phyloP scores from a whole-genome alignment of 2,797 vertebrate species.

The Ptychobarbus kaznakovi region DNA sequence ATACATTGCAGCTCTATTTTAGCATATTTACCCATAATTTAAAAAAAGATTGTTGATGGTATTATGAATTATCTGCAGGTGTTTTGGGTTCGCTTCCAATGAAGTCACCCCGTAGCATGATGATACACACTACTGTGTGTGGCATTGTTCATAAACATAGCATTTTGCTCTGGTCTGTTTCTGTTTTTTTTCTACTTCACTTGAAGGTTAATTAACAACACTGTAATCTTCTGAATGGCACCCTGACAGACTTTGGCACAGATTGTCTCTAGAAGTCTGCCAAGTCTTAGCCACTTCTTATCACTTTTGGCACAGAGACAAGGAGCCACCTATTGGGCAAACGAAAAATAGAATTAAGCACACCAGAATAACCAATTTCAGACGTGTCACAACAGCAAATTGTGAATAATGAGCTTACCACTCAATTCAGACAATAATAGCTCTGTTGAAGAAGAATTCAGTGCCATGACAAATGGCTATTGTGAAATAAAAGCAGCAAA shows the following conservation, averaged over 20 bases:
- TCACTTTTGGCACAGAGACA: conserved; percentile 36
- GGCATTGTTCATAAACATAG: background rate
- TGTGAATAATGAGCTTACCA: conserved; percentile 52
- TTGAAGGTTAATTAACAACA: conserved; percentile 37
- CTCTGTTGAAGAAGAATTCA: conserved; percentile 44
- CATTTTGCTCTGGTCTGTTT: background rate
- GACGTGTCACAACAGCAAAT: conserved; percentile 39
- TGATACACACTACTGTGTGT: background rate
- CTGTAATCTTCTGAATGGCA: conserved; percentile 30
- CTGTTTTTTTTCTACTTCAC: background rate
- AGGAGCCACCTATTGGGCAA: conserved; percentile 16
- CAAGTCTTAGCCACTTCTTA: conserved; percentile 33
- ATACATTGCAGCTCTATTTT: background rate
- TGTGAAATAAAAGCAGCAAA: conserved; percentile 20
- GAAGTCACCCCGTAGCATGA: background rate
- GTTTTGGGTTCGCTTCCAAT: background rate
- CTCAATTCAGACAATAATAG: conserved; percentile 49
- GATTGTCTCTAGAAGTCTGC: background rate
- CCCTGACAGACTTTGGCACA: conserved; percentile 33
- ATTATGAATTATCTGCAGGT: background rate
- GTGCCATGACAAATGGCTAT: conserved; percentile 36
- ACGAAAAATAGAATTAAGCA: conserved; percentile 40
- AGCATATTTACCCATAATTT: background rate
- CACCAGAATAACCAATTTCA: conserved; percentile 42
- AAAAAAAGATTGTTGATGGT: background rate